Base-by-base conservation (phyloP, 2,113 vertebrate genomes). In the Chaetorhynchus papuensis region DNA sequence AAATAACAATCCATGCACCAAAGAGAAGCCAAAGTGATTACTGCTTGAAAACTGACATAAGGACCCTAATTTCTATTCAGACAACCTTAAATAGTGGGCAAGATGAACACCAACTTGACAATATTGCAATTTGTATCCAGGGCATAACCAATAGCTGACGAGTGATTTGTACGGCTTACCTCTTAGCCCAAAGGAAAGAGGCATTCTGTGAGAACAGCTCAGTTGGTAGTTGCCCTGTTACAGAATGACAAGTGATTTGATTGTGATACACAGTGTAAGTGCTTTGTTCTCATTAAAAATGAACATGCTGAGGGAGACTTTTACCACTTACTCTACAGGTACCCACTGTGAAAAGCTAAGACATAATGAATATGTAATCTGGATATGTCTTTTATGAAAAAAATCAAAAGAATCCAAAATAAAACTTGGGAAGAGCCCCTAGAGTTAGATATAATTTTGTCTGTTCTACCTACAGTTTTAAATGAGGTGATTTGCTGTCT, bases 231-330 rank as follows among this genome's bases (percentile, higher is more conserved):
- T 92, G 79, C 83, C 88, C 93, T 87, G 5, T 75, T 90, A 79
- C 77, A 75, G 86, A 90, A 64, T 68, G 79, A 89, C 85, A 94
- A 97, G 90, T 64, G 90, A 92, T 90, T 90, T 80, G 92, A 95
- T 87, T 92, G 92, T 78, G 85, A 89, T 84, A 87, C 80, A 79
- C 69, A 71, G 37, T 60, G 53, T 89, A 86, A 96, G 90, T 95
- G 69, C 72, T 96, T 87, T 93, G 85, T 89, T 96, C 95, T 97
- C 93, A 96, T 97, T 96, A 96, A 96, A 96, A 95, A 95, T 93
- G 75, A 96, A 90, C 85, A 81, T 86, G 92, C 96, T 94, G 88
- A 45, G 93, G 96, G 90, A 96, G 60, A 95, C 79, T 96, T 96
- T 68, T 78, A 80, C 76, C 76, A 86, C 68, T 83, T n/a, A 81